phyloP scores from a whole-genome alignment of 1,140 invertebrate genomes.

The Hypothenemus hampei region DNA sequence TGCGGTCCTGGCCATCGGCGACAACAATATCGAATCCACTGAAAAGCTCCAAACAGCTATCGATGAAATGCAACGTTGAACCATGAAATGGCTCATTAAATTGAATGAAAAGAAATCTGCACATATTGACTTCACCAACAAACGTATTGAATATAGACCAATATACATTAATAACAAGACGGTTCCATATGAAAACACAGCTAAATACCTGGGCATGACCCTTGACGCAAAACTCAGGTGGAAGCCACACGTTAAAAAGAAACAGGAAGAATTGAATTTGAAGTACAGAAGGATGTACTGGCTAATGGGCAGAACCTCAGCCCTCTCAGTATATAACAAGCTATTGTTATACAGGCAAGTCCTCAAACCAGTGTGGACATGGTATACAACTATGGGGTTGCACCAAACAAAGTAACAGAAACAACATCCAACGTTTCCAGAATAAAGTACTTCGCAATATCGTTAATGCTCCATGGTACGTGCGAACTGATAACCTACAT shows the following conservation, averaged over 20 bases:
- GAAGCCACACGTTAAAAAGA: constrained; percentile 32
- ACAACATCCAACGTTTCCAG: constrained; percentile 28
- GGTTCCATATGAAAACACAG: constrained; percentile 2
- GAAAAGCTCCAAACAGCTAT: constrained; percentile 21
- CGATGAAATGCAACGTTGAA: too few relatives aligned
- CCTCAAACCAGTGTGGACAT: constrained; percentile 36
- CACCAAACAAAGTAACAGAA: constrained; percentile 15
- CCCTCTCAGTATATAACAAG: constrained; percentile 32
- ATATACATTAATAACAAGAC: not conserved
- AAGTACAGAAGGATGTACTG: constrained; percentile 33
- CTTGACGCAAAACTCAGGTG: constrained; percentile 34
- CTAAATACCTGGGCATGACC: constrained; percentile 33
- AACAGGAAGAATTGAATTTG: constrained; percentile 28
- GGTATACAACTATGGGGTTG: constrained; percentile 26
- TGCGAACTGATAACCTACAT: constrained; percentile 19
- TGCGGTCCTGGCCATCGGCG: constrained; percentile 15
- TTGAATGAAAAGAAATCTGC: too few relatives aligned
- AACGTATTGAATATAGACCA: too few relatives aligned
- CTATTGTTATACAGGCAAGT: constrained; percentile 34
- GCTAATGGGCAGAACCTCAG: constrained; percentile 24
- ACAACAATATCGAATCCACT: constrained; percentile 10
- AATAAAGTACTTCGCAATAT: constrained; percentile 29
- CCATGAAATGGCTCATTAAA: too few relatives aligned
- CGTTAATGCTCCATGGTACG: constrained; percentile 30
- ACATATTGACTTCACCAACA: too few relatives aligned